These are phyloP conservation scores for Onychomys leucogaster DNA, from an alignment of 2,797 vertebrate species.

Conservation along the genomic window DNA sequence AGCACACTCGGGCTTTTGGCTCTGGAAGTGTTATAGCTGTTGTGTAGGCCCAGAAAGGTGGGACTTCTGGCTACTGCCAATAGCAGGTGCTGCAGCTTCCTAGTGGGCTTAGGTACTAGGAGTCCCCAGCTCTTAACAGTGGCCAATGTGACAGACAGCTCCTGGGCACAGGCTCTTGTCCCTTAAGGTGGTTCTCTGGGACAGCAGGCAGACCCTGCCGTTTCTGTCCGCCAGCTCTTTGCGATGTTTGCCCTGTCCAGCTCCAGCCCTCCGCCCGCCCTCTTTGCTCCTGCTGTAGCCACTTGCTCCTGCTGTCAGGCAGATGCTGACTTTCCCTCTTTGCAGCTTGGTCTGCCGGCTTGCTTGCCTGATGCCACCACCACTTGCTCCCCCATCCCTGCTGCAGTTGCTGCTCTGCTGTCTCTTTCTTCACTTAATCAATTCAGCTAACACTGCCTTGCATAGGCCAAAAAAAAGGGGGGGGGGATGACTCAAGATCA, in stretches of 20 bases:
- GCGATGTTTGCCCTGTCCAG: neutral
- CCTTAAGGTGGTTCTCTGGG: neutral
- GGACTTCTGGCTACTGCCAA: neutral
- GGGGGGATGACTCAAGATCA: neutral
- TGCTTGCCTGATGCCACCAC: no score
- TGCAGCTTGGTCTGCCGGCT: neutral
- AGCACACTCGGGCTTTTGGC: neutral
- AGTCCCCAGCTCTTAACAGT: neutral
- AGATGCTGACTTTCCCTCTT: neutral
- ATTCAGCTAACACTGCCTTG: neutral
- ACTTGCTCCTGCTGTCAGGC: neutral
- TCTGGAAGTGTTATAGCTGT: neutral
- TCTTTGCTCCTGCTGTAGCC: neutral
- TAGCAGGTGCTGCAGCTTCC: neutral
- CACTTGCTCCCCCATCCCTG: neutral
- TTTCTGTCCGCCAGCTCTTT: neutral
- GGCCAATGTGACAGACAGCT: neutral
- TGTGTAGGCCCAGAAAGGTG: neutral
- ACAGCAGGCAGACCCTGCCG: neutral
- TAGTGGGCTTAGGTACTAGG: neutral
- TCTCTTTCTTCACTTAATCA: neutral
- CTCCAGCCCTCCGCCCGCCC: neutral
- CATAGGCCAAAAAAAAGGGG: no score
- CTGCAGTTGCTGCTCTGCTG: neutral
- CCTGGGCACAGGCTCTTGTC: neutral